Evolutionary conservation across 2,113 vertebrate species (phyloP).

Genomic region (Alouatta palliata): DNA sequence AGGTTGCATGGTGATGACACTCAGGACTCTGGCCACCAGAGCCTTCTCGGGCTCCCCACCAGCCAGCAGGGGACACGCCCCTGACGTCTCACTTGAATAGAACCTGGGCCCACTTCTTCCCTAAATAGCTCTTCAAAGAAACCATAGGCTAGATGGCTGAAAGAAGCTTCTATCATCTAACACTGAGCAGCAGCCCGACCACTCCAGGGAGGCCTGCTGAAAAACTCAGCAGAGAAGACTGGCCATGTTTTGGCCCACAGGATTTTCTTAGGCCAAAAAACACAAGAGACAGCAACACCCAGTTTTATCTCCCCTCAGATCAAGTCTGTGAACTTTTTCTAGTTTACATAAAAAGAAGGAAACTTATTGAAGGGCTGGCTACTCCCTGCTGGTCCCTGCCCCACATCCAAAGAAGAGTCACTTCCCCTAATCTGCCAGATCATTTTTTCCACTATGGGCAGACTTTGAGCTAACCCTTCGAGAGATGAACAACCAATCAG

Average conservation of each 20-base stretch:
- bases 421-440: background rate
- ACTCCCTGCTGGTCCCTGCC: background rate
- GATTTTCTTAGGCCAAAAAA: conserved; percentile 39
- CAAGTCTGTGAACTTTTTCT: background rate
- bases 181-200: background rate
- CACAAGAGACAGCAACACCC: background rate
- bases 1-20: background rate
- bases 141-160: background rate
- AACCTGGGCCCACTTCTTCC: background rate
- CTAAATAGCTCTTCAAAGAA: conserved; percentile 39
- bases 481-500: background rate
- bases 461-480: conserved; percentile 13
- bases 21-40: accelerated
- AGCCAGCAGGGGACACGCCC: background rate
- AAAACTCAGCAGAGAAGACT: background rate
- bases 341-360: background rate
- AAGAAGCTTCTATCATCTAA: background rate
- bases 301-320: conserved; percentile 35
- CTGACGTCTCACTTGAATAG: background rate
- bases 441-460: background rate
- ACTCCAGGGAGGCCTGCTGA: background rate
- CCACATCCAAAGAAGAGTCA: background rate
- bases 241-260: background rate
- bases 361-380: background rate
- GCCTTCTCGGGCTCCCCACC: background rate